Conservation (phyloP, 2,888 invertebrate genomes). For the Agrenia bidenticulata region DNA sequence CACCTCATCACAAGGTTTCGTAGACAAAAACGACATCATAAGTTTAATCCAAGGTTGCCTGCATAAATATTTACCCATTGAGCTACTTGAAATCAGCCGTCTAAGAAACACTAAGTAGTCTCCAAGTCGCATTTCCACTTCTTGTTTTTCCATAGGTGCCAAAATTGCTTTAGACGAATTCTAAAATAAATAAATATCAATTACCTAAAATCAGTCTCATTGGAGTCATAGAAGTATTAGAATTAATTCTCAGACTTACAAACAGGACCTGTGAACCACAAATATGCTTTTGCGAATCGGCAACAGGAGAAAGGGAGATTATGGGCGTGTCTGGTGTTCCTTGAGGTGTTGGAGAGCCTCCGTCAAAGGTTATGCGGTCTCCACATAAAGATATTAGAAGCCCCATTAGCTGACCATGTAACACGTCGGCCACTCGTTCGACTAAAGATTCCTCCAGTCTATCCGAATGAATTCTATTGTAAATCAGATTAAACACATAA, state of each 20-base stretch:
- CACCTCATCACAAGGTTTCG: conserved; percentile 50
- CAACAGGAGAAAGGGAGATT: conserved; percentile 44
- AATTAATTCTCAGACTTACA: conserved; percentile 18
- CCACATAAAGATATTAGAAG: conserved; percentile 47
- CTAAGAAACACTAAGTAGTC: conserved; percentile 63
- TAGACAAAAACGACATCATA: conserved; percentile 58
- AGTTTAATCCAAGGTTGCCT: conserved; percentile 61
- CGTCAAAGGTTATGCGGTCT: conserved; percentile 47
- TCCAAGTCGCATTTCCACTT: conserved; percentile 58
- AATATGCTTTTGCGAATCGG: conserved; percentile 42
- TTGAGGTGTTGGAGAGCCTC: conserved; percentile 46
- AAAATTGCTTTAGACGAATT: conserved; percentile 24
- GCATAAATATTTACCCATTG: conserved; percentile 59
- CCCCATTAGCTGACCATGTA: conserved; percentile 59
- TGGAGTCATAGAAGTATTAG: neutral
- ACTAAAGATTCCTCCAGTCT: conserved; percentile 59
- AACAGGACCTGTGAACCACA: conserved; percentile 22
- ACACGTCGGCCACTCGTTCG: conserved; percentile 60
- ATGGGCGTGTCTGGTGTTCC: conserved; percentile 52
- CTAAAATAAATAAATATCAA: conserved; percentile 6
- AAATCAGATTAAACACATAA: neutral
- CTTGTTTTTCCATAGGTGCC: conserved; percentile 49
- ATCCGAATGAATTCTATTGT: conserved; percentile 59
- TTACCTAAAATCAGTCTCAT: too few relatives aligned
- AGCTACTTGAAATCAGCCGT: conserved; percentile 59